Evolutionary conservation across 2,888 invertebrate genomes (phyloP).

Genomic region (Melanargia galathea): DNA sequence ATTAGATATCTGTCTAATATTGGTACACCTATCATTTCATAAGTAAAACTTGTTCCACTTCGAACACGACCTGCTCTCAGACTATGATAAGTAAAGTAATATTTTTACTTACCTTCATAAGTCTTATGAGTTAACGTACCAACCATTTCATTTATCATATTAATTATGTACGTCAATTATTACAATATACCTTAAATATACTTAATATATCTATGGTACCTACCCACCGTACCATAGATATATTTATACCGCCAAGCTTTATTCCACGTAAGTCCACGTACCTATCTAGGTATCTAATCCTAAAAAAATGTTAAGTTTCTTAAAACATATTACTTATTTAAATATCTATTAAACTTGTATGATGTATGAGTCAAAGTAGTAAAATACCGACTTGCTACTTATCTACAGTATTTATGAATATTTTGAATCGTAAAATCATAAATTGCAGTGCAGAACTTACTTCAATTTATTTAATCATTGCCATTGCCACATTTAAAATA

Average conservation of each 20-base stretch:
- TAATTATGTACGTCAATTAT: too few species aligned
- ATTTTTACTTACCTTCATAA: too few species aligned
- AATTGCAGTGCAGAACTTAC: neutral
- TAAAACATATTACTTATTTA: neutral
- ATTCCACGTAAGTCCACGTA: too few species aligned
- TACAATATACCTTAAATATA: too few species aligned
- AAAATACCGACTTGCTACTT: conserved; percentile 11
- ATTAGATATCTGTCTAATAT: too few species aligned
- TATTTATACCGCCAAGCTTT: too few species aligned
- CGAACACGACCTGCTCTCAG: neutral
- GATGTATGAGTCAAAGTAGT: neutral
- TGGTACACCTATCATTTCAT: neutral
- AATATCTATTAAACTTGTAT: conserved; percentile 1
- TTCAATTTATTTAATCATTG: neutral
- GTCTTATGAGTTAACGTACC: too few species aligned
- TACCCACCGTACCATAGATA: neutral
- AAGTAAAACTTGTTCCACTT: conserved; percentile 5
- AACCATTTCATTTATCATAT: too few species aligned
- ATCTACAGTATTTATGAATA: neutral
- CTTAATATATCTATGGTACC: too few species aligned
- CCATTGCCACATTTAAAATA: neutral
- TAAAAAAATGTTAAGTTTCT: conserved; percentile 7
- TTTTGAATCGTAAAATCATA: neutral
- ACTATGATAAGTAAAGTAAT: too few species aligned
- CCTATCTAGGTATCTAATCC: neutral